Conservation (phyloP, 1,140 invertebrate species). For the Tachypleus tridentatus region DNA sequence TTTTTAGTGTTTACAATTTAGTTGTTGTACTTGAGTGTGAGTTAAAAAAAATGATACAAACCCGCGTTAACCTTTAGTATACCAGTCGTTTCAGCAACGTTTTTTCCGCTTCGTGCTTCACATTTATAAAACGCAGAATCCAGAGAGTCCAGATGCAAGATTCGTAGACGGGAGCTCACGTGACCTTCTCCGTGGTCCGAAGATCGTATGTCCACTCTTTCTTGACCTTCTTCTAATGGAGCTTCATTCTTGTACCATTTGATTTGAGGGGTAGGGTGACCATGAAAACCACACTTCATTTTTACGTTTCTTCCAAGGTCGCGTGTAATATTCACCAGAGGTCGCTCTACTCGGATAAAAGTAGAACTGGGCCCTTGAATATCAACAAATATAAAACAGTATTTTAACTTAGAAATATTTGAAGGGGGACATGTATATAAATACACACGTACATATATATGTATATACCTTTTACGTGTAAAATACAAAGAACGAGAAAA, state of each 20-base stretch:
- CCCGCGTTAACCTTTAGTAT: conserved; percentile 44
- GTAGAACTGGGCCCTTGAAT: too few relatives aligned
- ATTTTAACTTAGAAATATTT: too few relatives aligned
- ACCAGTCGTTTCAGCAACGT: conserved; percentile 46
- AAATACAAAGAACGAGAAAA: too few relatives aligned
- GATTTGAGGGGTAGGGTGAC: conserved; percentile 45
- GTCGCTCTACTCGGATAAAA: conserved; percentile 6
- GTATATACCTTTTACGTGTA: too few relatives aligned
- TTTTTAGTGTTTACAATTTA: too few relatives aligned
- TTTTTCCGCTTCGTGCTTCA: conserved; percentile 46
- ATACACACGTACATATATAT: too few relatives aligned
- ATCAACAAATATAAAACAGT: too few relatives aligned
- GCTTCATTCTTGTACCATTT: conserved; percentile 55
- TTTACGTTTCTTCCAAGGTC: conserved; percentile 47
- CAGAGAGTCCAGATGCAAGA: conserved; percentile 46
- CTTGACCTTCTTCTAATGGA: conserved; percentile 40
- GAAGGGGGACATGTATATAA: too few relatives aligned
- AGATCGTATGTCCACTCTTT: conserved; percentile 40
- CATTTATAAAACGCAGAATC: conserved; percentile 60
- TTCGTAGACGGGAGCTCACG: conserved; percentile 41
- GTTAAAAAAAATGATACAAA: conserved; percentile 2
- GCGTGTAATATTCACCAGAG: conserved; percentile 44
- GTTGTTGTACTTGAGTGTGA: too few relatives aligned
- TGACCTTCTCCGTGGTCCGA: conserved; percentile 19
- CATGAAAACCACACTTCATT: conserved; percentile 52